Base-by-base conservation (phyloP, 2,113 vertebrate species). In the Callionymus lyra region DNA sequence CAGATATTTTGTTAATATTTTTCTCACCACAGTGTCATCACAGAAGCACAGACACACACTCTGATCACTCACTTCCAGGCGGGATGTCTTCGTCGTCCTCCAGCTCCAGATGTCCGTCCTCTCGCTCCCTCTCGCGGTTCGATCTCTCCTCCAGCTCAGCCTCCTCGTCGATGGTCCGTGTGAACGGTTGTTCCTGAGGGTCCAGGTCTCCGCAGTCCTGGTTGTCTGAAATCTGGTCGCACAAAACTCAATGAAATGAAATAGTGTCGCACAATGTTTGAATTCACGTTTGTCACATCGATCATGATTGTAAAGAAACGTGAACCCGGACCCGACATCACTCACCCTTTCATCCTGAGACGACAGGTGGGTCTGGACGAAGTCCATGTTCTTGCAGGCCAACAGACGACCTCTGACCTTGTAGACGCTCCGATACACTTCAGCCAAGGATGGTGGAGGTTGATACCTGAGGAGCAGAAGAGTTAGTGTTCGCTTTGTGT, bases 31-130 rank as follows among this genome's bases (percentile, higher is more conserved):
- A n/a, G n/a, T n/a, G n/a, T 27, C 21, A 27, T 8, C 21, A 27
- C 21, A 4, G n/a, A n/a, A n/a, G n/a, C 8, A 4, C 8, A 27
- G 21, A 5, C 21, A 27, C 21, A 27, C 21, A 27, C 21, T 27
- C 21, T 5, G 15, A 35, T 13, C 46, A 91, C 93, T 92, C 75
- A 98, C 94, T 98, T 74, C 94, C 94, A 36, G 94, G 92, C 1
- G 94, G 97, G 90, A 98, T 94, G 13, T 97, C 93, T 44, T 96
- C 93, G 21, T 97, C 94, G 0, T 94, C 92, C 12, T 94, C 93
- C 12, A 93, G 93, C 16, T 95, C 93, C 10, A 84, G 86, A 16
- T 94, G 91, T 0, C 89, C 87, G 21, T 97, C 92, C 33, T 96
- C 94, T 38, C 93, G 40, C 43, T 98, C 93, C 2, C 93, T 42